Conservation (phyloP, 2,113 vertebrate species). For the Pycnonotus jocosus region DNA sequence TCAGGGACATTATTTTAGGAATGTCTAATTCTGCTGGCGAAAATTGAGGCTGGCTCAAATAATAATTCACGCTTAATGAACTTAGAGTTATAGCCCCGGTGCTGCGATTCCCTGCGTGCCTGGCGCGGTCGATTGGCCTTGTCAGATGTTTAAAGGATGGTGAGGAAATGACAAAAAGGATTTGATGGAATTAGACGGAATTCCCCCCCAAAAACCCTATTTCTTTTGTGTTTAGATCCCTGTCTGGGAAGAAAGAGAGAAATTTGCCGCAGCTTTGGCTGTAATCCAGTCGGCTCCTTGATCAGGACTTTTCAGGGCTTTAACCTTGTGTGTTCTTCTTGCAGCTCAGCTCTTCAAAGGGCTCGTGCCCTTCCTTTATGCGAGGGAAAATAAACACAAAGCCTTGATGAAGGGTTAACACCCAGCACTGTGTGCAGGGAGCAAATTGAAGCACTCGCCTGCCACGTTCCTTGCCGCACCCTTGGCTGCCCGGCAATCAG, state of each 20-base stretch:
- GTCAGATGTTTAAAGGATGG: conserved; percentile 61
- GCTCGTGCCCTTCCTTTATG: not conserved
- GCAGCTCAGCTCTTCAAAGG: conserved; percentile 27
- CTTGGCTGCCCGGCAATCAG: not conserved
- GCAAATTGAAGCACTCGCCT: not conserved
- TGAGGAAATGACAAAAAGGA: conserved; percentile 56
- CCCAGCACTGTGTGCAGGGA: rapidly evolving
- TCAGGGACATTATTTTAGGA: conserved; percentile 70
- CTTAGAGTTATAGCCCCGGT: conserved; percentile 55
- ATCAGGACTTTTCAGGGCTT: conserved; percentile 32
- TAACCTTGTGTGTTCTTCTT: conserved; percentile 32
- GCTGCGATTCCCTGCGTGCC: conserved; percentile 37
- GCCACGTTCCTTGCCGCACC: not conserved
- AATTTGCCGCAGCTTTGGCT: conserved; percentile 37
- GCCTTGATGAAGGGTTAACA: conserved; percentile 13
- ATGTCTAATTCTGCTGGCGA: conserved; percentile 49
- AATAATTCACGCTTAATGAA: conserved; percentile 74
- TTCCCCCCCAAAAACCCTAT: not conserved
- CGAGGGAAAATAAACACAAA: not conserved
- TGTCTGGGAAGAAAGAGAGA: conserved; percentile 25
- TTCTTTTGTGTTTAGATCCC: conserved; percentile 47
- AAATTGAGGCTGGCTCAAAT: conserved; percentile 69
- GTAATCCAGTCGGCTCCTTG: conserved; percentile 23
- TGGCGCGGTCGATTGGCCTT: conserved; percentile 35
- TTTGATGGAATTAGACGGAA: conserved; percentile 33